Conservation (phyloP, 2,888 invertebrate genomes). For the Eupithecia insigniata region DNA sequence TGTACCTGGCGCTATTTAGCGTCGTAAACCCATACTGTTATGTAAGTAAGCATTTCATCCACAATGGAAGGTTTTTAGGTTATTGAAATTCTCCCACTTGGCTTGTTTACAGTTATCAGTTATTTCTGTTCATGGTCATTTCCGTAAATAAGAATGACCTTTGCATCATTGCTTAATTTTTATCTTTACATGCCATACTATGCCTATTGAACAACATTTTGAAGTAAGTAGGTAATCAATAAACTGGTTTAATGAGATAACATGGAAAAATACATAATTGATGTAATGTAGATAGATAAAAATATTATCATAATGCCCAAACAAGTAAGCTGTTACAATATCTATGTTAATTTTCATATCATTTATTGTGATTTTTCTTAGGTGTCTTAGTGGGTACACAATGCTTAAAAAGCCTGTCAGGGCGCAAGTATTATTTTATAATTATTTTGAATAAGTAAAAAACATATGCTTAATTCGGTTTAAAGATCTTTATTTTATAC, state of each 20-base stretch:
- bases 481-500: too few relatives aligned
- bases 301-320: neutral
- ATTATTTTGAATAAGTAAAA: too few relatives aligned
- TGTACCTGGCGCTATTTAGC: conserved; percentile 38
- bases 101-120: conserved; percentile 39
- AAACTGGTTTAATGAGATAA: neutral
- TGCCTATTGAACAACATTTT: neutral
- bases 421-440: too few relatives aligned
- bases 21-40: conserved; percentile 37
- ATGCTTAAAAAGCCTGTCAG: too few relatives aligned
- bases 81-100: conserved; percentile 40
- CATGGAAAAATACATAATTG: neutral
- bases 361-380: too few relatives aligned
- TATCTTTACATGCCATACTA: neutral
- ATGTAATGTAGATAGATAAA: neutral
- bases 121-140: conserved; percentile 34
- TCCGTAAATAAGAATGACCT: conserved; percentile 44
- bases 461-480: too few relatives aligned
- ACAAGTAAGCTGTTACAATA: too few relatives aligned
- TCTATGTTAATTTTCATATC: too few relatives aligned
- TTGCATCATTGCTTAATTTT: neutral
- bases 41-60: conserved; percentile 41
- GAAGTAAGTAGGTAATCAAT: neutral
- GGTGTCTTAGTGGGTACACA: too few relatives aligned
- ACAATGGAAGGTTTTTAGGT: conserved; percentile 47